phyloP scores from a whole-genome alignment of 2,888 invertebrate genomes.

The Anthoptus insignis region DNA sequence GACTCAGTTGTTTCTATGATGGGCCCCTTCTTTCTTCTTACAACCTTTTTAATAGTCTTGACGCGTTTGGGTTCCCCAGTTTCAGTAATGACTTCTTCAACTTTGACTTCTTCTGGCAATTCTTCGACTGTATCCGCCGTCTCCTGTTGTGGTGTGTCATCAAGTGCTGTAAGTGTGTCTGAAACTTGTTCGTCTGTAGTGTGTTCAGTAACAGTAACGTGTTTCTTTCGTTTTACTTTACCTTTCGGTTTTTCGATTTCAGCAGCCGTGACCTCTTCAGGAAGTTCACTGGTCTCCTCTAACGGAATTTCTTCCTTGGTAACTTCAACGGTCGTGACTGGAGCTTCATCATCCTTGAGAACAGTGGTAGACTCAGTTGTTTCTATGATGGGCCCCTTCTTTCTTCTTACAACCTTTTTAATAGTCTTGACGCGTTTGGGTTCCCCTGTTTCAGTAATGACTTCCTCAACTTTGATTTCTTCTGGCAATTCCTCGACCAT shows the following conservation, averaged over 20 bases:
- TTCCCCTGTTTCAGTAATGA: slow-evolving; percentile 64
- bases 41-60: slow-evolving; percentile 48
- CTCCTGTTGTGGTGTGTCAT: slow-evolving; percentile 58
- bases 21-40: slow-evolving; percentile 60
- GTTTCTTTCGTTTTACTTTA: slow-evolving; percentile 57
- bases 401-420: slow-evolving; percentile 58
- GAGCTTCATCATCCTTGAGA: slow-evolving; percentile 51
- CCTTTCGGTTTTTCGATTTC: slow-evolving; percentile 61
- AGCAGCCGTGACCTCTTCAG: slow-evolving; percentile 58
- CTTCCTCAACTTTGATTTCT: slow-evolving; percentile 61
- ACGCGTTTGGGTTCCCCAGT: slow-evolving; percentile 19
- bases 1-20: slow-evolving; percentile 65
- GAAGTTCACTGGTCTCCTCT: slow-evolving; percentile 48
- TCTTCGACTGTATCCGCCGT: slow-evolving; percentile 45
- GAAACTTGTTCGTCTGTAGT: slow-evolving; percentile 29
- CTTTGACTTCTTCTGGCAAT: slow-evolving; percentile 49
- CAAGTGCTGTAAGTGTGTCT: slow-evolving; percentile 53
- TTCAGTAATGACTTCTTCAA: slow-evolving; percentile 25
- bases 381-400: slow-evolving; percentile 48
- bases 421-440: slow-evolving; percentile 59
- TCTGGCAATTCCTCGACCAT: slow-evolving; percentile 53
- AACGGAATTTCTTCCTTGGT: slow-evolving; percentile 41
- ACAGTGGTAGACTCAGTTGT: slow-evolving; percentile 52
- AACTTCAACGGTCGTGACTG: slow-evolving; percentile 50
- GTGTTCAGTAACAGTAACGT: slow-evolving; percentile 46